These are phyloP conservation scores for Rotaria sp. DNA, from an alignment of 2,888 invertebrate species.

Conservation along the genomic window DNA sequence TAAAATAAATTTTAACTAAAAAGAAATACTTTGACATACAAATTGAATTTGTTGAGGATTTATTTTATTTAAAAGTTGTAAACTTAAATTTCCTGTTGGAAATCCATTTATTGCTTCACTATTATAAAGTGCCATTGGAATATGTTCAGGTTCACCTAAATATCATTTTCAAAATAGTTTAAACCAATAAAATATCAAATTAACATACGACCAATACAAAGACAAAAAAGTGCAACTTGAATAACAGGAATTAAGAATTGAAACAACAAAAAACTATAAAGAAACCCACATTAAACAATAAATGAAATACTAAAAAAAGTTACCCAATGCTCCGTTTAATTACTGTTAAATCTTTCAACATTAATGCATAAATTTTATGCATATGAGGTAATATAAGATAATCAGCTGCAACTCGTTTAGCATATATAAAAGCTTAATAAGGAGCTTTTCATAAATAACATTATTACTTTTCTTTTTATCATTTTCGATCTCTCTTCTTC, in stretches of 20 bases:
- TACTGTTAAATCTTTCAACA: slow-evolving; percentile 49
- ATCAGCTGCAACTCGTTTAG: slow-evolving; percentile 33
- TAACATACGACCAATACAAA: slow-evolving; percentile 62
- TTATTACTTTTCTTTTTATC: neutral
- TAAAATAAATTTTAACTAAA: neutral
- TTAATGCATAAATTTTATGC: slow-evolving; percentile 47
- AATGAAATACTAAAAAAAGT: neutral
- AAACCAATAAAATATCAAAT: no score
- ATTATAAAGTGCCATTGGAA: slow-evolving; percentile 56
- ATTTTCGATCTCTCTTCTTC: neutral
- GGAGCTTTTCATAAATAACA: no score
- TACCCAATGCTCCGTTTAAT: slow-evolving; percentile 51
- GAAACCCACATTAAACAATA: no score
- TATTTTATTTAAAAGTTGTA: slow-evolving; percentile 7
- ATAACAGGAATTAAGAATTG: slow-evolving; percentile 70
- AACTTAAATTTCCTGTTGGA: slow-evolving; percentile 11
- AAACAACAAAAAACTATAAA: no score
- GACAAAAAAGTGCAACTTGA: slow-evolving; percentile 83
- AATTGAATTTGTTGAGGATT: neutral
- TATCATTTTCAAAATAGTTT: neutral
- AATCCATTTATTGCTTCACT: slow-evolving; percentile 61
- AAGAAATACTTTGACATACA: neutral
- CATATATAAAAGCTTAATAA: neutral
- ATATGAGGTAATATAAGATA: slow-evolving; percentile 42
- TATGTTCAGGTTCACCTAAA: slow-evolving; percentile 26